Evolutionary conservation across 2,797 vertebrate genomes (phyloP), one percentile per base, ranked within the genome.

Genomic region (Gouania willdenowi): DNA sequence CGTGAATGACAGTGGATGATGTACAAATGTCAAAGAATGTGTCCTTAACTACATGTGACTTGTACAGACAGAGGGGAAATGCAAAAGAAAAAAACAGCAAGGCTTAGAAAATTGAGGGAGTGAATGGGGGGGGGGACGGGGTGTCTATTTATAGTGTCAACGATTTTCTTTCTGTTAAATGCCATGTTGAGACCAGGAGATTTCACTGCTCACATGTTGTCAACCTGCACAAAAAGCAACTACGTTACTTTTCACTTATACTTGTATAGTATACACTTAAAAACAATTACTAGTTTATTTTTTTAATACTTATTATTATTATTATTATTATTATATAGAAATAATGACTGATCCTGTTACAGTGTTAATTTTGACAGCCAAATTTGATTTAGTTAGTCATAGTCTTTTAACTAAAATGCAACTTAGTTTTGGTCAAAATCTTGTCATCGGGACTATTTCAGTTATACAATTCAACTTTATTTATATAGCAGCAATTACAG

Each of bases 111-210:
- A 59, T 56, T 4, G 16, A 41, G 46, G 59, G 44, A 32, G 35
- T 56, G 32, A 66, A 22, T 27, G 62, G 33, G 33, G 56, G 36
- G 49, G 41, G 27, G 39, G 54, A 39, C 46, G 37, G 39, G 33
- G 34, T 19, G 25, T 41, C 64, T 84, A 71, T 79, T 76, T 68
- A 77, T 81, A 73, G 74, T 28, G 27, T 18, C 51, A 66, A 66
- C 54, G 61, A 56, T 79, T 77, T 77, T 67, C 31, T 61, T 26
- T 45, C 26, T 57, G 36, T 47, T 49, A 66, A 75, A 58, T 52
- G 37, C 28, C 37, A 19, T 31, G 17, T 60, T 38, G 8, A 10
- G 26, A 48, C 25, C 32, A 50, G 44, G 44, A 24, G 59, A 51
- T 71, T 52, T 47, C 48, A 62, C 68, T 44, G 63, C 33, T 41